phyloP scores from a whole-genome alignment of 2,888 invertebrate species.

The Busseola fusca region DNA sequence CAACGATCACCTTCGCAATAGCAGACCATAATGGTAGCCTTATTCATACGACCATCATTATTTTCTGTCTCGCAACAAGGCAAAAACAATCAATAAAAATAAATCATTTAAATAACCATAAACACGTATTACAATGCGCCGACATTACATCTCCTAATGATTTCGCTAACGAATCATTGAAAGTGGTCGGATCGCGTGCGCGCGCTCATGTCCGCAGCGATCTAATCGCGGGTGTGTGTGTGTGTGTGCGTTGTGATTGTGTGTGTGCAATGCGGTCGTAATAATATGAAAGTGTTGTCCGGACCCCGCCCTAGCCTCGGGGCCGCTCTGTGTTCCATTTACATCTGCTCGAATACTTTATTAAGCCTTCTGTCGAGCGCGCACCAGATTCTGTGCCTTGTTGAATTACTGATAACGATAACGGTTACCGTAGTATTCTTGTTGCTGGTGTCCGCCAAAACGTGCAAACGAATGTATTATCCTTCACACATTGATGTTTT shows the following conservation, averaged over 20 bases:
- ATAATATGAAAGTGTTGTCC: conserved; percentile 89
- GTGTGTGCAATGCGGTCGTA: conserved; percentile 77
- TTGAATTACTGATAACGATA: conserved; percentile 68
- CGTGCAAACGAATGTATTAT: conserved; percentile 22
- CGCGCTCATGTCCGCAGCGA: conserved; percentile 75
- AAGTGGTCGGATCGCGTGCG: conserved; percentile 88
- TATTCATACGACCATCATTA: conserved; percentile 87
- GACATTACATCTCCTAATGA: conserved; percentile 89
- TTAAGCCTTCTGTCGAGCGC: conserved; percentile 83
- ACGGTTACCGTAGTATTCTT: conserved; percentile 56
- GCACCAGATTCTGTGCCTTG: conserved; percentile 62
- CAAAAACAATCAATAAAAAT: conserved; percentile 89
- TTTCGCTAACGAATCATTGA: conserved; percentile 89
- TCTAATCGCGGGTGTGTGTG: conserved; percentile 71
- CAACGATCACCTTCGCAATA: conserved; percentile 85
- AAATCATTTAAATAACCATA: conserved; percentile 89
- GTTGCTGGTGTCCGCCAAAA: conserved; percentile 34
- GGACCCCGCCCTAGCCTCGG: conserved; percentile 88
- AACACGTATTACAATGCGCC: conserved; percentile 88
- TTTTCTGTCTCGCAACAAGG: conserved; percentile 89
- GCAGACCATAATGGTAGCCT: conserved; percentile 83
- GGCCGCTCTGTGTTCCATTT: conserved; percentile 85
- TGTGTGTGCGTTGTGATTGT: conserved; percentile 72
- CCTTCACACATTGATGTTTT: neutral
- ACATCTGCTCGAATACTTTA: conserved; percentile 88